Conservation (phyloP, 2,113 vertebrate genomes). For the Aegotheles bennettii region DNA sequence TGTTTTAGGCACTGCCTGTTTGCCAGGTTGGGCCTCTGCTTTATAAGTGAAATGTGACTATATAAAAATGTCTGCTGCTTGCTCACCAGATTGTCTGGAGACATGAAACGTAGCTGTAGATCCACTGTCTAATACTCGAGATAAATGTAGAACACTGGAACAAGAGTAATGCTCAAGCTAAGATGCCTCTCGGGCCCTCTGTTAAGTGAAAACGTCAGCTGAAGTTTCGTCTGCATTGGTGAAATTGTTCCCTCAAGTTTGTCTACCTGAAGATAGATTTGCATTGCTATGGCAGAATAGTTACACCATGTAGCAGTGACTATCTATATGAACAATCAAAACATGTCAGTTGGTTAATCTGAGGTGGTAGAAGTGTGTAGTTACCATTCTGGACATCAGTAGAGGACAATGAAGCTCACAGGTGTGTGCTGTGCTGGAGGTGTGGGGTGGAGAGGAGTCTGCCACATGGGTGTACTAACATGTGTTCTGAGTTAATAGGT, state of each 20-base stretch:
- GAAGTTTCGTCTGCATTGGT: not conserved
- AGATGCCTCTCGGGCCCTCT: not conserved
- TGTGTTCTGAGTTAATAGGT: not conserved
- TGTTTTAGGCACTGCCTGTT: not conserved
- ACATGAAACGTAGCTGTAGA: not conserved
- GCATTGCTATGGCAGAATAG: not conserved
- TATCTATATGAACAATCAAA: not conserved
- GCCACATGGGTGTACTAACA: not conserved
- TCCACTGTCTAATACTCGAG: not conserved
- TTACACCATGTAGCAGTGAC: not conserved
- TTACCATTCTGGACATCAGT: not conserved
- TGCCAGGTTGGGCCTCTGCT: not conserved
- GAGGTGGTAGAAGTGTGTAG: not conserved
- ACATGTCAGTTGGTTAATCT: not conserved
- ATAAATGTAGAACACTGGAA: not conserved
- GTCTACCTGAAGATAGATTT: not conserved
- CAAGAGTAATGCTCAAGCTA: not conserved
- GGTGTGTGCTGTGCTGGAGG: rapidly evolving
- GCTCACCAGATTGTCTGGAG: not conserved
- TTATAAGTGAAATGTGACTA: not conserved
- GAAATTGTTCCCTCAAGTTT: not conserved
- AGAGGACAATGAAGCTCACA: not conserved
- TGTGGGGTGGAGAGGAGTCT: not conserved
- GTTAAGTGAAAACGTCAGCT: not conserved
- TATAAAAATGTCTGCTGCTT: not conserved